Percentiles rank a stretch among this genome's conserved stretches.
Evolutionary conservation across 2,888 invertebrate genomes (phyloP).

Genomic region (Philonicus albiceps): DNA sequence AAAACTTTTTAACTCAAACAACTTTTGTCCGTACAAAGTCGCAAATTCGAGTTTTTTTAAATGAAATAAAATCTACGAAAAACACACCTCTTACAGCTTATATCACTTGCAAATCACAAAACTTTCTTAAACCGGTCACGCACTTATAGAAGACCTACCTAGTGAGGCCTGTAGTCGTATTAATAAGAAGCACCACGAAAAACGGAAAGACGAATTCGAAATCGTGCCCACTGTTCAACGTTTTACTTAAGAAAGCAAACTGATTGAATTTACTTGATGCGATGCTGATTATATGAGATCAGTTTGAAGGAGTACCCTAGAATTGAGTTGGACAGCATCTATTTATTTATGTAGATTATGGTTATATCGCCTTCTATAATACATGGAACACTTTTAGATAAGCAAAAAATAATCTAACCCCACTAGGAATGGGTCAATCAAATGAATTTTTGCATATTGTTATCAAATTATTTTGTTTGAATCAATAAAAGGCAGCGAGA

Average conservation of each 20-base stretch:
- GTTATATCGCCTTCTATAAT: not conserved
- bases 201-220: not conserved
- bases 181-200: not conserved
- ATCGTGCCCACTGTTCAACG: not conserved
- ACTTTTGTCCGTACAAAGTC: not conserved
- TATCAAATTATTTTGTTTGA: not conserved
- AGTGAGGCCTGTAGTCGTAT: not conserved
- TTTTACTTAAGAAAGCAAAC: constrained; percentile 5
- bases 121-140: constrained; percentile 22
- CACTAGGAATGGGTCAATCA: not conserved
- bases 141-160: not conserved
- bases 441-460: not conserved
- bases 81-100: not conserved
- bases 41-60: not conserved
- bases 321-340: not conserved
- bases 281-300: not conserved
- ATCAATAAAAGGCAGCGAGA: not conserved
- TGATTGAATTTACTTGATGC: constrained; percentile 17
- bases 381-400: not conserved
- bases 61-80: not conserved
- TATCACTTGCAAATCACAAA: not conserved
- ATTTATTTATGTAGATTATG: not conserved
- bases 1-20: not conserved
- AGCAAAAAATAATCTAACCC: not conserved
- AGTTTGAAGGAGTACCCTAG: not conserved